phyloP scores from a whole-genome alignment of 92 coral and sea anemone species.

The Parazoanthus atlanticus region DNA sequence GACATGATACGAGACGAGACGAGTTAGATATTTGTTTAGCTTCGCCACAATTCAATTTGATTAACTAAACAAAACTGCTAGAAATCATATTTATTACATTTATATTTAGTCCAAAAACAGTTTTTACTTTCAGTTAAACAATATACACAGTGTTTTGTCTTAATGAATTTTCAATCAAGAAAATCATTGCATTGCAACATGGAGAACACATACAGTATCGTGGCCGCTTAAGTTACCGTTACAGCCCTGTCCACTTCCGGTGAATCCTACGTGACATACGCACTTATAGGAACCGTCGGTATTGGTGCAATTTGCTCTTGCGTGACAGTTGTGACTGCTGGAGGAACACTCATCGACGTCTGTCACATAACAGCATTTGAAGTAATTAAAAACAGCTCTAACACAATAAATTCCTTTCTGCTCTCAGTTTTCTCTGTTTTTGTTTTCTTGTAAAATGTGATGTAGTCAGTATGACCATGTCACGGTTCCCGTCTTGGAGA shows the following conservation, averaged over 20 bases:
- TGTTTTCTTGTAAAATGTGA: no score
- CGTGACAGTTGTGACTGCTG: neutral
- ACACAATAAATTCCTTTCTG: no score
- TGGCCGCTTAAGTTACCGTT: neutral
- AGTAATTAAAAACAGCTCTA: neutral
- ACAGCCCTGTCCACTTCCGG: neutral
- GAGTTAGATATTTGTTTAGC: neutral
- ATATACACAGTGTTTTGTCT: neutral
- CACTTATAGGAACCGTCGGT: neutral
- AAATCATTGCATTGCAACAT: neutral
- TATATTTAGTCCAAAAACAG: no score
- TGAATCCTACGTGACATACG: neutral
- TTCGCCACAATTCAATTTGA: neutral
- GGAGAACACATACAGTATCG: no score
- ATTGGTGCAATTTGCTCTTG: neutral
- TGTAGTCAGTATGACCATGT: no score
- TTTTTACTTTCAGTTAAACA: neutral
- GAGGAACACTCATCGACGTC: constrained; percentile 2
- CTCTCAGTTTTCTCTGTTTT: no score
- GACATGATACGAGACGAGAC: neutral
- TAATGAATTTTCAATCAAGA: neutral
- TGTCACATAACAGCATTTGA: neutral
- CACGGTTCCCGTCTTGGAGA: no score
- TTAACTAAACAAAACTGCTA: neutral
- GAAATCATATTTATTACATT: no score